These are phyloP conservation scores for Speoplatyrhinus poulsoni DNA, from an alignment of 2,113 vertebrate species.

Conservation along the genomic window DNA sequence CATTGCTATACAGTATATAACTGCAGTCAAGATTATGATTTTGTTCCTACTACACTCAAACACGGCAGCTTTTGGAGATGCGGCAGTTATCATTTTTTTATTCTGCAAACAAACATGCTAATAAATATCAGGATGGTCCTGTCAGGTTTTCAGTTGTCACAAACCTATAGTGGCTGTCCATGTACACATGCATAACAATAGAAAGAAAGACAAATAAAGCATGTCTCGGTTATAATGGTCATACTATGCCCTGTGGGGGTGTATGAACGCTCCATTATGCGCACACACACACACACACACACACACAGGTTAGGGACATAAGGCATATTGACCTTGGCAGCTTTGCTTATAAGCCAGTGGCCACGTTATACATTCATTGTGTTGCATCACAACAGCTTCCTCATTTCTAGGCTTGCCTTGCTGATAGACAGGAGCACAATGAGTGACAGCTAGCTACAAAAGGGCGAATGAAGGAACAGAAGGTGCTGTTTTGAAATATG, in stretches of 20 bases:
- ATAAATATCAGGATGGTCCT: not conserved
- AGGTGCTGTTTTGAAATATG: not conserved
- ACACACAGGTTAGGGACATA: not conserved
- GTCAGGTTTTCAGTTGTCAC: not conserved
- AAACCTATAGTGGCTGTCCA: too few relatives aligned
- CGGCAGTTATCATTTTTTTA: conserved; percentile 56
- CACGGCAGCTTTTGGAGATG: conserved; percentile 39
- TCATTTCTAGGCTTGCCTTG: conserved; percentile 4
- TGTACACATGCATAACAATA: too few relatives aligned
- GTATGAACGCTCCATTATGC: not conserved
- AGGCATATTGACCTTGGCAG: conserved; percentile 23
- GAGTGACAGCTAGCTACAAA: not conserved
- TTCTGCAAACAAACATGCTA: not conserved
- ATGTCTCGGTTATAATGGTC: too few relatives aligned
- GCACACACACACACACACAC: conserved; percentile 2
- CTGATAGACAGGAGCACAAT: not conserved
- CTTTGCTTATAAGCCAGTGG: conserved; percentile 25
- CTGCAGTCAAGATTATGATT: not conserved
- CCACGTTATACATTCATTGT: conserved; percentile 20
- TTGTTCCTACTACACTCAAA: not conserved
- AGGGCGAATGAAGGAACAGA: not conserved
- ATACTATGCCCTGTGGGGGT: not conserved
- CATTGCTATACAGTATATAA: not conserved
- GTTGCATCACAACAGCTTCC: conserved; percentile 40
- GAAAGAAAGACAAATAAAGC: too few relatives aligned